A percentile compares a stretch with the other conserved stretches of the same genome.
These are phyloP conservation scores for Lobophora halterata DNA, from an alignment of 2,888 invertebrate species.

Conservation along the genomic window DNA sequence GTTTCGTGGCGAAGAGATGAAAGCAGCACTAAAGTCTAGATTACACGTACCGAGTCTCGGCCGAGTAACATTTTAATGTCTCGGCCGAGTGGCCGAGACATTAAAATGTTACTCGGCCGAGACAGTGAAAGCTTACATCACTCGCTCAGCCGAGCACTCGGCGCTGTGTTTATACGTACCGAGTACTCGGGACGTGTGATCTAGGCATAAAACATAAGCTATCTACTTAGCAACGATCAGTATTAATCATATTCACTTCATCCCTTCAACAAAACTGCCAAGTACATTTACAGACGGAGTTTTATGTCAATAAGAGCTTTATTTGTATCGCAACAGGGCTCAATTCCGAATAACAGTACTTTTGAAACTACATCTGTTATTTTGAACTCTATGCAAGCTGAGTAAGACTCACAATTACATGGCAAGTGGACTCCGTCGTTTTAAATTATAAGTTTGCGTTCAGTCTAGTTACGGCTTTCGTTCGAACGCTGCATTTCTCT, in stretches of 20 bases:
- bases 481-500: slow-evolving; percentile 75
- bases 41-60: too few species aligned
- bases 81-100: too few species aligned
- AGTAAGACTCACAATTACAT: slow-evolving; percentile 15
- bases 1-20: too few species aligned
- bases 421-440: slow-evolving; percentile 15
- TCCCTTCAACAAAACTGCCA: slow-evolving; percentile 43
- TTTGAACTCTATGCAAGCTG: slow-evolving; percentile 11
- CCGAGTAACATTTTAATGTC: too few species aligned
- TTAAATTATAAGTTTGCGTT: slow-evolving; percentile 37
- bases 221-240: slow-evolving; percentile 68
- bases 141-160: too few species aligned
- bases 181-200: too few species aligned
- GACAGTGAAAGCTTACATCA: too few species aligned
- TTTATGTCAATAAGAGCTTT: slow-evolving; percentile 12
- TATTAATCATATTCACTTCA: slow-evolving; percentile 61
- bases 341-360: slow-evolving; percentile 18
- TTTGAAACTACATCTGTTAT: slow-evolving; percentile 35
- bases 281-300: slow-evolving; percentile 37
- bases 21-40: too few species aligned
- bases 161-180: too few species aligned
- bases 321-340: slow-evolving; percentile 7
- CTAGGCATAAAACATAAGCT: slow-evolving; percentile 34
- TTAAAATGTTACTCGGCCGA: too few species aligned
- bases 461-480: slow-evolving; percentile 52